Base-by-base conservation (phyloP, 2,113 vertebrate genomes). In the Sinocyclocheilus grahami region DNA sequence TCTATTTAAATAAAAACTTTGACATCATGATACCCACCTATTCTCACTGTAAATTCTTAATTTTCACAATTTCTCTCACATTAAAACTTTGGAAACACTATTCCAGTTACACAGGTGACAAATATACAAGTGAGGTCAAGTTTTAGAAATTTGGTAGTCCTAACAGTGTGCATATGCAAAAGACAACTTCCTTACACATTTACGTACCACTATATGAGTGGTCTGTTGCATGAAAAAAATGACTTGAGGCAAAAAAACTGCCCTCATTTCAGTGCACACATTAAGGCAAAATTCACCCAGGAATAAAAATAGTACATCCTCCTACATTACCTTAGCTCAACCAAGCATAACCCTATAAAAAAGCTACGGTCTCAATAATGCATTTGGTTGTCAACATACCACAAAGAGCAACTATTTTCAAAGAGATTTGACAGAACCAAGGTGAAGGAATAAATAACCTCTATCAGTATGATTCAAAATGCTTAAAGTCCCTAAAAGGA, bases 231-330 rank as follows among this genome's bases (percentile, higher is more conserved):
- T 9, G 79, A 86, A 76, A 48, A 2, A 82, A 86, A 39, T 71
- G 13, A 30, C 46, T 20, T 9, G 33, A 46, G 3, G 39, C 24
- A 63, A 11, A 63, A 30, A 76, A 60, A 42, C 6, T 69, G 13
- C 6, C 22, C 24, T 78, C 78, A 7, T 60, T 85, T 42, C 8
- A 5, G 2, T 91, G 89, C 89, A 90, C 84, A 89, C 86, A 74
- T 90, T 85, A 94, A 93, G 91, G 92, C 90, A 91, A 87, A 91
- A 90, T 86, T 92, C 86, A 88, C 81, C 69, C 58, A 78, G 33
- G 75, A 78, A 82, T 3, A 51, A 48, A 71, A 62, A 24, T 27
- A 39, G n/a, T n/a, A 58, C 84, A 77, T 83, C 91, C 82, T 87
- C 91, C 82, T 87, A 88, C 71, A 78, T 27, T 63, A 63, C 72